These are phyloP conservation scores for Abrostola triplasia DNA, from an alignment of 2,888 invertebrate species.

Conservation along the genomic window DNA sequence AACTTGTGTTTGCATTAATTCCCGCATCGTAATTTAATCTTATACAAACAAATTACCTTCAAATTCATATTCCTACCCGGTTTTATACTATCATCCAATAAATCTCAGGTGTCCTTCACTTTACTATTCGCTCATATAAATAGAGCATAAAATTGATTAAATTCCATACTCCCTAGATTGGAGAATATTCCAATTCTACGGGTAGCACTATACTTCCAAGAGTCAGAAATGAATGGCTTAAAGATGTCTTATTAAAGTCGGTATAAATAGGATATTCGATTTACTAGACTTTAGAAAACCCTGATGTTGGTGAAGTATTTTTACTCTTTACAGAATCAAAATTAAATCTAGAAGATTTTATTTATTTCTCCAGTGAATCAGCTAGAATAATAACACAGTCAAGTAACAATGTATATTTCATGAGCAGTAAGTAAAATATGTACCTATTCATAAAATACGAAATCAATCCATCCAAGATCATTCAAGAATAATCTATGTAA, in stretches of 20 bases:
- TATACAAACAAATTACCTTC: slow-evolving; percentile 16
- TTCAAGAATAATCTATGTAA: too few species aligned
- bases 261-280: slow-evolving; percentile 19
- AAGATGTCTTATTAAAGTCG: slow-evolving; percentile 15
- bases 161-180: slow-evolving; percentile 33
- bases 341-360: not conserved
- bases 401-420: too few species aligned
- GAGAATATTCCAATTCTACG: slow-evolving; percentile 25
- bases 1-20: too few species aligned
- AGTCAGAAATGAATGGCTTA: slow-evolving; percentile 34
- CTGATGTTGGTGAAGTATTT: slow-evolving; percentile 6
- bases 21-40: too few species aligned
- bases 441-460: too few species aligned
- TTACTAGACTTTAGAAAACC: slow-evolving; percentile 17
- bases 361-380: not conserved
- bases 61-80: slow-evolving; percentile 21
- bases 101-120: slow-evolving; percentile 28
- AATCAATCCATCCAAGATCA: too few species aligned
- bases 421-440: too few species aligned
- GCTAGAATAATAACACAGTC: too few species aligned
- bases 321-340: not conserved
- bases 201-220: slow-evolving; percentile 16
- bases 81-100: slow-evolving; percentile 34
- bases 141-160: slow-evolving; percentile 45
- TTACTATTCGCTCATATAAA: slow-evolving; percentile 30